phyloP scores from a whole-genome alignment of 2,888 invertebrate species.

The Archaeoteleia sp. region DNA sequence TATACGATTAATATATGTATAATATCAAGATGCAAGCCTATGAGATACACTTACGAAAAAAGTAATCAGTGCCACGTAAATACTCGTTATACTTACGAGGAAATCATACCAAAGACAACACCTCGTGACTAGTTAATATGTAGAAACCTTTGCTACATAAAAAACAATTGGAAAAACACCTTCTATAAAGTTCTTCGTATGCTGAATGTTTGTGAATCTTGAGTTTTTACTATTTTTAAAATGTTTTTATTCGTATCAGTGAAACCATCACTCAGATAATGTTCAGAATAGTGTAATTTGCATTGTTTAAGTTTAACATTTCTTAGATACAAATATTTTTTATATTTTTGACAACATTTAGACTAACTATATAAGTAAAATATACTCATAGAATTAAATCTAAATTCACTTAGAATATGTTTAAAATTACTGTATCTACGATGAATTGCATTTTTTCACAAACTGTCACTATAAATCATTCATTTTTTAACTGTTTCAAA shows the following conservation, averaged over 20 bases:
- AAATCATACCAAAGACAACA: constrained; percentile 9
- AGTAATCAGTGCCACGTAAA: constrained; percentile 43
- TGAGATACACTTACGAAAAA: constrained; percentile 29
- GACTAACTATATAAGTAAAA: constrained; percentile 8
- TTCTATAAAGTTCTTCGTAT: constrained; percentile 12
- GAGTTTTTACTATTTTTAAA: no score
- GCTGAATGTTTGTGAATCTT: background rate
- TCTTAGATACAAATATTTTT: constrained; percentile 27
- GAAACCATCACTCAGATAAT: background rate
- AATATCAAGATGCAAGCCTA: constrained; percentile 27
- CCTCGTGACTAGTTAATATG: constrained; percentile 9
- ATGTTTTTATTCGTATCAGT: no score
- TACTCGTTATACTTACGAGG: constrained; percentile 14
- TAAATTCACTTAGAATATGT: constrained; percentile 5
- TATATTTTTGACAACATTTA: constrained; percentile 40
- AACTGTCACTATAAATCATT: constrained; percentile 3
- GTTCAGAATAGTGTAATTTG: background rate
- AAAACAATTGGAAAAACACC: no score
- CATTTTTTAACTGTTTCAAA: constrained; percentile 3
- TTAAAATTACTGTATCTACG: constrained; percentile 3
- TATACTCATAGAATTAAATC: constrained; percentile 16
- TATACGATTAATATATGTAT: constrained; percentile 19
- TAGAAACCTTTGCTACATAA: background rate
- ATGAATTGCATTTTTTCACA: constrained; percentile 1
- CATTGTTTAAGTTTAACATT: background rate